A percentile compares a stretch with the other conserved stretches of the same genome.
These are phyloP conservation scores for Idaea dimidiata DNA, from an alignment of 2,888 invertebrate species.

Conservation along the genomic window DNA sequence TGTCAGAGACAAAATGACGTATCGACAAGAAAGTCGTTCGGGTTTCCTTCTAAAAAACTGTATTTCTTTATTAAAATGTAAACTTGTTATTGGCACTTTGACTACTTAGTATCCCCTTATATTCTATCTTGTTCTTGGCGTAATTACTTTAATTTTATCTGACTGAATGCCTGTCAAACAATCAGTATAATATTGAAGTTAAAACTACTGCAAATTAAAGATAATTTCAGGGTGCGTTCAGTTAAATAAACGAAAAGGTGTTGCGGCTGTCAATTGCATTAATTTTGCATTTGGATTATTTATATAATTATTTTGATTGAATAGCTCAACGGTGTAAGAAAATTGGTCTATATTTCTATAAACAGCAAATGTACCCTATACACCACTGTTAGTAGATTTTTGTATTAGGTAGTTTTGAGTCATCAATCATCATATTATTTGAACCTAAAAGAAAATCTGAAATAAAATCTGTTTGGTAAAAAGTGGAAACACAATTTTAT, in stretches of 20 bases:
- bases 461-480: too few species aligned
- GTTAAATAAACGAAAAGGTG: not conserved
- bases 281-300: not conserved
- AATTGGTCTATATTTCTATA: not conserved
- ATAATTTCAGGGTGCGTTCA: not conserved
- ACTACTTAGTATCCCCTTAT: too few species aligned
- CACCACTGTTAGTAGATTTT: too few species aligned
- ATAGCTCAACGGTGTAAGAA: not conserved
- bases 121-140: not conserved
- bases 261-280: not conserved
- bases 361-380: too few species aligned
- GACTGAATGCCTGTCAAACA: conserved; percentile 14
- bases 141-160: conserved; percentile 15
- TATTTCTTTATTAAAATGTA: not conserved
- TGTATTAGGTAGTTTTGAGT: too few species aligned
- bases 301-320: not conserved
- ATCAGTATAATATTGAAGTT: conserved; percentile 20
- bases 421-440: too few species aligned
- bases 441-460: too few species aligned
- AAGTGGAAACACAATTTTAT: too few species aligned
- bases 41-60: not conserved
- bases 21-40: not conserved
- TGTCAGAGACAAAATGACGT: not conserved
- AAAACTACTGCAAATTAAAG: conserved; percentile 10
- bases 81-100: not conserved